phyloP scores from a whole-genome alignment of 2,113 vertebrate genomes.

The Istiophorus platypterus region DNA sequence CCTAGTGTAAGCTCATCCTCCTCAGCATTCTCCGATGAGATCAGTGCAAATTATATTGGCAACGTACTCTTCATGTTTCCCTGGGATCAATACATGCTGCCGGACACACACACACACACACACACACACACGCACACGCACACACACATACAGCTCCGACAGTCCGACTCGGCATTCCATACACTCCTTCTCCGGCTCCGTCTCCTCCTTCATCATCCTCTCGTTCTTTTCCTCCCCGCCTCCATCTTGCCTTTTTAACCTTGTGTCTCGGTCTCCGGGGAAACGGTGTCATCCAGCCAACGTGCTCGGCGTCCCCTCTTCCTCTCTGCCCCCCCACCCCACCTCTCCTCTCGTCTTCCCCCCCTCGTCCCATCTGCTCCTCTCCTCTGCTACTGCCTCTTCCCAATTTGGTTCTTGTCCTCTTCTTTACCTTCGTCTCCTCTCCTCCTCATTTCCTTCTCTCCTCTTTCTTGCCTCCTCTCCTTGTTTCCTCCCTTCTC shows the following conservation, averaged over 20 bases:
- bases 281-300: not conserved
- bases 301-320: not conserved
- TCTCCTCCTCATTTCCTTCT: not conserved
- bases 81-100: slow-evolving; percentile 36
- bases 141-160: not conserved
- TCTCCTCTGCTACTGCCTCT: not conserved
- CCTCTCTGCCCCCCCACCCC: no score
- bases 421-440: no score
- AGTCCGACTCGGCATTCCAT: no score
- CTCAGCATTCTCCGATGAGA: slow-evolving; percentile 39
- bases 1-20: not conserved
- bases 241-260: slow-evolving; percentile 25
- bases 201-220: no score
- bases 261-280: slow-evolving; percentile 20
- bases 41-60: slow-evolving; percentile 58
- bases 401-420: not conserved
- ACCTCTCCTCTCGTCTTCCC: no score
- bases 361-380: no score
- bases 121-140: slow-evolving; percentile 23
- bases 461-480: not conserved
- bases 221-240: no score
- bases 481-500: not conserved
- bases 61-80: slow-evolving; percentile 34
- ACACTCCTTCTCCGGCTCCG: no score
- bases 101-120: slow-evolving; percentile 15